Base-by-base conservation (phyloP, 2,113 vertebrate species). In the Bungarus multicinctus region DNA sequence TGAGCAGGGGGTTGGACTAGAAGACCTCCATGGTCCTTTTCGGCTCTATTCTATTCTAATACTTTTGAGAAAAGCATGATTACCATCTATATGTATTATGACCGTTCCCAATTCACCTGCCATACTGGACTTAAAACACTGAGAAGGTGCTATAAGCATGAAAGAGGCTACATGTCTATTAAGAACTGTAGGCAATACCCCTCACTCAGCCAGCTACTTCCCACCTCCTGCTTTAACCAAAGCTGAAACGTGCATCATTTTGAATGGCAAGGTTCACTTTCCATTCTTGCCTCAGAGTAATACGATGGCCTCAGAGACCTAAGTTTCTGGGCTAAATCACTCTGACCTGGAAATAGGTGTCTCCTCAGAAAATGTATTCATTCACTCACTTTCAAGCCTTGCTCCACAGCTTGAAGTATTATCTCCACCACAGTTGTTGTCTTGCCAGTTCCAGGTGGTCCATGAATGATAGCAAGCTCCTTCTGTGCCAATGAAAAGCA, bases 391-490 rank as follows among this genome's bases (percentile, higher is more conserved):
- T 99, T 99, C 53, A 98, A 97, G 91, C 98, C 98, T 94, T 97
- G 98, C 94, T 98, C 98, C 64, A 99, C 98, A 3, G 98, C 98
- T 93, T 99, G 99, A 54, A 99, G 96, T 92, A 99, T 98, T 87
- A 99, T 97, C 95, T 99, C 99, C 5, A 99, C 98, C 91, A 99
- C 97, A 0, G 99, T 99, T 0, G 99, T 99, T 74, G 99, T 99
- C 94, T 99, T 99, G 20, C 99, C 99, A 0, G 99, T 99, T 87
- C 99, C 99, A 0, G 99, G 99, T 0, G 99, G 99, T 1, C 99
- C 99, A 0, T 99, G 99, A 97, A 99, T 95, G 91, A 99, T 98
- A 91, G 99, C 99, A 0, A 99, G 96, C 47, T 99, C 99, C 94
- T 98, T 98, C 97, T 99, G 99, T 3, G 98, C 97, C 95, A 99